Conservation (phyloP, 2,888 invertebrate species). For the Eupithecia inturbata region DNA sequence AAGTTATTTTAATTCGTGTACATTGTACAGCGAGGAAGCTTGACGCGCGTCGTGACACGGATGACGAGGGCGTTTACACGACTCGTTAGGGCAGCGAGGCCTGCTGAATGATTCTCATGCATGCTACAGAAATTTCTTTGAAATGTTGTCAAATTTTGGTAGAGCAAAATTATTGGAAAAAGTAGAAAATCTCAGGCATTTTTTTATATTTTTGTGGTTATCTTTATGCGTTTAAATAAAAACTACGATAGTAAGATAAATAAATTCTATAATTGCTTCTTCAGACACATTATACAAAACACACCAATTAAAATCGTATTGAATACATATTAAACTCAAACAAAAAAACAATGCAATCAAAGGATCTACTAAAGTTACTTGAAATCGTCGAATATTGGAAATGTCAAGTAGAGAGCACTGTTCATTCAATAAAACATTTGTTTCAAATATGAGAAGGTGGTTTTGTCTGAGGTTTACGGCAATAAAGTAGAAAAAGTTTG, state of each 20-base stretch:
- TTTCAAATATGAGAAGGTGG: not conserved
- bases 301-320: no score
- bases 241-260: not conserved
- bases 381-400: not conserved
- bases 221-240: not conserved
- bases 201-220: not conserved
- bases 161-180: not conserved
- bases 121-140: slow-evolving; percentile 15
- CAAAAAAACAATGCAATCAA: not conserved
- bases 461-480: not conserved
- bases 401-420: not conserved
- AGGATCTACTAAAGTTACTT: not conserved
- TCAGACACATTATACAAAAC: not conserved
- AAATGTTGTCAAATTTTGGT: not conserved
- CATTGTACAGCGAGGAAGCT: slow-evolving; percentile 13
- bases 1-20: slow-evolving; percentile 29
- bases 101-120: slow-evolving; percentile 16
- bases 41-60: slow-evolving; percentile 38
- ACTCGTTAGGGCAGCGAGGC: slow-evolving; percentile 33
- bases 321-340: not conserved
- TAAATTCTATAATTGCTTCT: not conserved
- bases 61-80: slow-evolving; percentile 34
- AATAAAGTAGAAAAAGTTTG: slow-evolving; percentile 1
- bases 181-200: not conserved
- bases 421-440: not conserved